Conservation (phyloP, 2,888 invertebrate genomes). For the Syrphus vitripennis region DNA sequence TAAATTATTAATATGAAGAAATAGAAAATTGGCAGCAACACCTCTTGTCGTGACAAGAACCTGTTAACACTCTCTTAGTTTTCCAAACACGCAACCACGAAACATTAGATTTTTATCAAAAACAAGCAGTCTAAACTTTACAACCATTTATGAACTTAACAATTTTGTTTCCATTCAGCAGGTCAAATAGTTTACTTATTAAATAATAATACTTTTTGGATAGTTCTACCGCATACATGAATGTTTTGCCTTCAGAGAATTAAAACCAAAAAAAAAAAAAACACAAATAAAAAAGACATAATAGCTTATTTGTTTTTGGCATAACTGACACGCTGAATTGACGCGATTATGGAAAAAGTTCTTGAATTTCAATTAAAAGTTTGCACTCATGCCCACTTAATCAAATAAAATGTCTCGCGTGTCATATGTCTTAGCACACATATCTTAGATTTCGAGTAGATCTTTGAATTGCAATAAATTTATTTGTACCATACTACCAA, state of each 20-base stretch:
- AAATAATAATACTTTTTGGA: neutral
- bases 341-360: neutral
- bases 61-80: neutral
- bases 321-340: neutral
- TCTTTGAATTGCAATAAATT: constrained; percentile 59
- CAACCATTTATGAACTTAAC: constrained; percentile 12
- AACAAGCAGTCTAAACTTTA: no score
- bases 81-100: constrained; percentile 23
- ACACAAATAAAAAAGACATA: constrained; percentile 52
- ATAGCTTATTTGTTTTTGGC: constrained; percentile 55
- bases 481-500: constrained; percentile 27
- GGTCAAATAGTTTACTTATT: neutral
- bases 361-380: constrained; percentile 45
- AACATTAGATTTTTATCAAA: constrained; percentile 14
- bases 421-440: neutral
- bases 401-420: neutral
- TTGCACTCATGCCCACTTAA: neutral
- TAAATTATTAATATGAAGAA: neutral
- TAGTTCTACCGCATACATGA: neutral
- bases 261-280: no score
- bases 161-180: neutral
- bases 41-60: neutral
- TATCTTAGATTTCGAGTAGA: constrained; percentile 54
- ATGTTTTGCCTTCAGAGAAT: neutral
- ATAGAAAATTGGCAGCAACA: neutral